Percentiles rank a stretch among this genome's conserved stretches.
These are phyloP conservation scores for Phaethon lepturus DNA, from an alignment of 2,113 vertebrate species.

Conservation along the genomic window DNA sequence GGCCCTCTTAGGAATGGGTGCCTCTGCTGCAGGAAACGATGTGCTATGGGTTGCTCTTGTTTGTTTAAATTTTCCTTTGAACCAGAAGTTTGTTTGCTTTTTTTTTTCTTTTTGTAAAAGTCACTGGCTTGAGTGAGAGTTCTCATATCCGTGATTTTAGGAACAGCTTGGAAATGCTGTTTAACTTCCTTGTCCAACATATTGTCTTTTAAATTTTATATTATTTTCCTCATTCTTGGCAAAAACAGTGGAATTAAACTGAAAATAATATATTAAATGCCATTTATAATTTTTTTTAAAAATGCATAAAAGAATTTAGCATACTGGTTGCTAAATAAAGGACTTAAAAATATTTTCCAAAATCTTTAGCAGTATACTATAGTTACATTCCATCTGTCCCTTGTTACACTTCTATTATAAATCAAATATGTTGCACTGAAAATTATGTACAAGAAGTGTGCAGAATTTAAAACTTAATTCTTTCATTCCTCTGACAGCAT, in stretches of 20 bases:
- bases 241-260: neutral
- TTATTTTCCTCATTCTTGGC: constrained; percentile 17
- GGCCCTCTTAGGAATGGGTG: constrained; percentile 76
- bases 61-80: constrained; percentile 57
- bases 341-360: constrained; percentile 13
- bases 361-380: neutral
- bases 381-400: neutral
- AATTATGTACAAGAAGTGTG: neutral
- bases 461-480: neutral
- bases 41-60: constrained; percentile 48
- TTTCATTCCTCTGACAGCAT: neutral
- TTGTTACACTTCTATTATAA: constrained; percentile 3
- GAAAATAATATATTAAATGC: constrained; percentile 19
- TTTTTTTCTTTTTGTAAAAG: neutral
- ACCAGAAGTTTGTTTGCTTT: constrained; percentile 31
- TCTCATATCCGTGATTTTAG: neutral
- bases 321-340: neutral
- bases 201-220: neutral
- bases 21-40: constrained; percentile 82
- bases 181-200: constrained; percentile 9
- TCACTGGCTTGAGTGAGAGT: neutral
- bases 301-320: neutral
- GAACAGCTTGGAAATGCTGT: constrained; percentile 23
- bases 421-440: neutral
- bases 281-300: neutral